Evolutionary conservation across 1,140 invertebrate species (phyloP).

Genomic region (Pachypsylla venusta): DNA sequence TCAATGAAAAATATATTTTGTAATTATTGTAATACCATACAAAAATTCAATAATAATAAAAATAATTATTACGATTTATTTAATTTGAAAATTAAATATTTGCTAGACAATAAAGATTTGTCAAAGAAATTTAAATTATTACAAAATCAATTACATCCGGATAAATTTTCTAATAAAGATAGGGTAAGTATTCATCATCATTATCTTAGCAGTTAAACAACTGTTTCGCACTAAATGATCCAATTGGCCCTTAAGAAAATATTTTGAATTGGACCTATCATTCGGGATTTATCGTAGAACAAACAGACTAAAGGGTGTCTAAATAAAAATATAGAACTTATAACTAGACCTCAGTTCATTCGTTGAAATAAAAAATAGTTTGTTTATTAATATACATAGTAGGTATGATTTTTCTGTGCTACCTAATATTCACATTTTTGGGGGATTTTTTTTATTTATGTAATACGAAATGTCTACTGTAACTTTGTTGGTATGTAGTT

Average conservation of each 20-base stretch:
- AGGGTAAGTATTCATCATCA: slow-evolving; percentile 14
- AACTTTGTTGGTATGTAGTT: too few species aligned
- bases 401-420: background rate
- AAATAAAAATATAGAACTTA: background rate
- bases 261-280: background rate
- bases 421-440: background rate
- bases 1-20: slow-evolving; percentile 16
- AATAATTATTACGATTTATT: slow-evolving; percentile 21
- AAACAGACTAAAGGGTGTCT: background rate
- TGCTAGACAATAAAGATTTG: slow-evolving; percentile 15
- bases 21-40: slow-evolving; percentile 16
- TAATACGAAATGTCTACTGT: too few species aligned
- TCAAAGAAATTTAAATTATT: slow-evolving; percentile 18
- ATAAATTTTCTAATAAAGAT: slow-evolving; percentile 20
- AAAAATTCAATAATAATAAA: slow-evolving; percentile 9
- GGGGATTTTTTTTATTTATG: background rate
- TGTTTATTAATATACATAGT: too few species aligned
- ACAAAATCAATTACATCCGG: slow-evolving; percentile 22
- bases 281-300: background rate
- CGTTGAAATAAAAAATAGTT: too few species aligned
- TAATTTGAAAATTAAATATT: slow-evolving; percentile 13
- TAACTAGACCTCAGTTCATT: too few species aligned
- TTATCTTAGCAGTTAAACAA: too few species aligned
- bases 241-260: background rate
- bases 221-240: background rate